phyloP scores from a whole-genome alignment of 2,888 invertebrate species.

The Gibbula magus region DNA sequence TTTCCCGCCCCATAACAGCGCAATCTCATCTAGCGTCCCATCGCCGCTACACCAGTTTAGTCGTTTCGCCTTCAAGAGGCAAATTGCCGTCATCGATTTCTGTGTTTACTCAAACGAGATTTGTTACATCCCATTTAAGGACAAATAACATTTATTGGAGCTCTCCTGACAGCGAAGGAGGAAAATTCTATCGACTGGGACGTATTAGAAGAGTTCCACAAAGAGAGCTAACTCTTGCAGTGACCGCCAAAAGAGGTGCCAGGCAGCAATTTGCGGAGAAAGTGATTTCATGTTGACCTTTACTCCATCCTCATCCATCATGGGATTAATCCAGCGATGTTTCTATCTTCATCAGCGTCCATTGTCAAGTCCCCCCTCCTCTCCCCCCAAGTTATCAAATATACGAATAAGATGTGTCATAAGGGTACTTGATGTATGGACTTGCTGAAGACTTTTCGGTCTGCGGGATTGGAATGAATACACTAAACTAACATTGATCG shows the following conservation, averaged over 20 bases:
- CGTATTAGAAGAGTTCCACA: slow-evolving; percentile 20
- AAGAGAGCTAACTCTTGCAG: slow-evolving; percentile 19
- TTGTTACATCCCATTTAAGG: slow-evolving; percentile 47
- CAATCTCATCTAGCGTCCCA: not conserved
- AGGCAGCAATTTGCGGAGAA: slow-evolving; percentile 25
- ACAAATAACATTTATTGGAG: slow-evolving; percentile 43
- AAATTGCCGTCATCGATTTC: slow-evolving; percentile 37
- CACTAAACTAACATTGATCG: not conserved
- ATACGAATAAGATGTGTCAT: slow-evolving; percentile 19
- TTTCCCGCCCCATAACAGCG: not conserved
- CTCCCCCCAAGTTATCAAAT: slow-evolving; percentile 14
- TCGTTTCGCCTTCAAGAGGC: not conserved
- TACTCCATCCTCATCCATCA: slow-evolving; percentile 19
- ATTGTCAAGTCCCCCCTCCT: slow-evolving; percentile 2
- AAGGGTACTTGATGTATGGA: slow-evolving; percentile 10
- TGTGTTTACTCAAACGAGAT: slow-evolving; percentile 43
- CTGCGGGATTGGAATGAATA: not conserved
- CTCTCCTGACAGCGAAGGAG: slow-evolving; percentile 33
- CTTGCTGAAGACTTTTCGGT: not conserved
- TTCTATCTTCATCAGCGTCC: slow-evolving; percentile 19
- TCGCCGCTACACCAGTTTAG: too few relatives aligned
- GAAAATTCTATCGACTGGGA: slow-evolving; percentile 24
- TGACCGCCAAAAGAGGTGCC: not conserved
- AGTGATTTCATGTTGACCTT: slow-evolving; percentile 25
- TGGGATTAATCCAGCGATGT: slow-evolving; percentile 25